A percentile compares a stretch with the other conserved stretches of the same genome.
phyloP scores from a whole-genome alignment of 2,797 vertebrate species.

The Tympanoctomys barrerae region DNA sequence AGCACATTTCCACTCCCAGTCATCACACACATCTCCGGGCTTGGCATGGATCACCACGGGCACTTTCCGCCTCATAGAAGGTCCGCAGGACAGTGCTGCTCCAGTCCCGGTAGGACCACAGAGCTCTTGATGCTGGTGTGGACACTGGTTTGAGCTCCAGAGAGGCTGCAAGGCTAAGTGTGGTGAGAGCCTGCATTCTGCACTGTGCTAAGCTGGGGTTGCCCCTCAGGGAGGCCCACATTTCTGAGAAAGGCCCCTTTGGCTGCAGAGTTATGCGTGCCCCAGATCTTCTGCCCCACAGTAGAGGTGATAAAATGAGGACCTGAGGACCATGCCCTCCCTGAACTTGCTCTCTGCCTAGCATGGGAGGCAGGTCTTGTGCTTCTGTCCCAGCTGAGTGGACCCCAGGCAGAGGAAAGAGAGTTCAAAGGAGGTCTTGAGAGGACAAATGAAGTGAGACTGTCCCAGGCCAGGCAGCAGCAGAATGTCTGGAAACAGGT shows the following conservation, averaged over 20 bases:
- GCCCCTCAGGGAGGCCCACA: not conserved
- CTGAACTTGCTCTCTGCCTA: not conserved
- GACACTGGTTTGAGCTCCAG: not conserved
- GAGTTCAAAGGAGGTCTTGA: not conserved
- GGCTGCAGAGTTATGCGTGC: not conserved
- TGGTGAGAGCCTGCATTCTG: not conserved
- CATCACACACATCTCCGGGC: not conserved
- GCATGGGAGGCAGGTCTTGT: not conserved
- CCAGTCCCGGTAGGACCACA: not conserved
- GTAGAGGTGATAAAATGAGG: not conserved
- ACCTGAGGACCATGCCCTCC: not conserved
- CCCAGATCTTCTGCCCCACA: not conserved
- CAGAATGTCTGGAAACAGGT: not conserved
- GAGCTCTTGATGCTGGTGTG: not conserved
- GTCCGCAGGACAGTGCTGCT: not conserved
- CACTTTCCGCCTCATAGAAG: not conserved
- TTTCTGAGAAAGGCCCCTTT: conserved; percentile 1
- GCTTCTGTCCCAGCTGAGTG: fast-evolving
- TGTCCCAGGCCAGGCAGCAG: not conserved
- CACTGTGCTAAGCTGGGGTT: not conserved
- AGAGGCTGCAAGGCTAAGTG: not conserved
- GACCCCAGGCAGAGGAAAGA: not conserved
- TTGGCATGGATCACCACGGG: fast-evolving
- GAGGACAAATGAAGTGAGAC: not conserved
- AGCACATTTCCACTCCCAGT: not conserved